Percentiles rank a stretch among this genome's conserved stretches.
phyloP scores from a whole-genome alignment of 2,113 vertebrate genomes.

The Phalacrocorax pelagicus region DNA sequence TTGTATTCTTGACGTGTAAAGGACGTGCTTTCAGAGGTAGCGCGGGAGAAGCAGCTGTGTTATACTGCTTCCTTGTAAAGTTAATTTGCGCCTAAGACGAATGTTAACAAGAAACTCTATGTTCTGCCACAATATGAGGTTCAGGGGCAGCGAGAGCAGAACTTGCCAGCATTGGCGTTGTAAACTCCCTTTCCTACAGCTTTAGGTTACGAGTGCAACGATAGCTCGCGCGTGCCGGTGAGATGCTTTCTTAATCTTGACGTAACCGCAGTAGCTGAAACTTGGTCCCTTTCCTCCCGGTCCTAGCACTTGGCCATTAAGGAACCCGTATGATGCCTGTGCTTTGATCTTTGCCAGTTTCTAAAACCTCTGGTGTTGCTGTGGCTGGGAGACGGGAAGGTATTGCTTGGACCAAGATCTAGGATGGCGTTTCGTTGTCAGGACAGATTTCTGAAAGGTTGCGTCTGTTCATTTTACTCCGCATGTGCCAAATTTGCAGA shows the following conservation, averaged over 20 bases:
- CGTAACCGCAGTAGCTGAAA: not conserved
- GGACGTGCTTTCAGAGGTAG: slow-evolving; percentile 30
- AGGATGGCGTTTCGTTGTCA: not conserved
- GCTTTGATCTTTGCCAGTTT: not conserved
- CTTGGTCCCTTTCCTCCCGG: not conserved
- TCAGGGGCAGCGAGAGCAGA: not conserved
- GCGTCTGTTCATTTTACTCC: not conserved
- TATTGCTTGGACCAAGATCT: not conserved
- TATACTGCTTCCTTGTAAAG: not conserved
- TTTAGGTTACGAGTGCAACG: not conserved
- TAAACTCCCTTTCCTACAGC: not conserved
- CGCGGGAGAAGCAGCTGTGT: not conserved
- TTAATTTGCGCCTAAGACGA: slow-evolving; percentile 16
- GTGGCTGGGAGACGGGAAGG: not conserved
- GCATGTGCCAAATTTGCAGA: not conserved
- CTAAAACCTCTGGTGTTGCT: not conserved
- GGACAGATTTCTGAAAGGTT: not conserved
- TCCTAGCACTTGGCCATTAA: not conserved
- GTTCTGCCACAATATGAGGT: not conserved
- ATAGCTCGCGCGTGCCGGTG: rapidly evolving
- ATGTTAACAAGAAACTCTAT: not conserved
- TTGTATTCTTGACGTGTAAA: slow-evolving; percentile 2
- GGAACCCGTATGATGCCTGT: not conserved
- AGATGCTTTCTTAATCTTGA: not conserved
- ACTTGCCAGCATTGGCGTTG: not conserved